Percentiles rank a stretch among this genome's conserved stretches.
Conservation (phyloP, 2,888 invertebrate genomes). For the Liopterus haemorrhoidalis region DNA sequence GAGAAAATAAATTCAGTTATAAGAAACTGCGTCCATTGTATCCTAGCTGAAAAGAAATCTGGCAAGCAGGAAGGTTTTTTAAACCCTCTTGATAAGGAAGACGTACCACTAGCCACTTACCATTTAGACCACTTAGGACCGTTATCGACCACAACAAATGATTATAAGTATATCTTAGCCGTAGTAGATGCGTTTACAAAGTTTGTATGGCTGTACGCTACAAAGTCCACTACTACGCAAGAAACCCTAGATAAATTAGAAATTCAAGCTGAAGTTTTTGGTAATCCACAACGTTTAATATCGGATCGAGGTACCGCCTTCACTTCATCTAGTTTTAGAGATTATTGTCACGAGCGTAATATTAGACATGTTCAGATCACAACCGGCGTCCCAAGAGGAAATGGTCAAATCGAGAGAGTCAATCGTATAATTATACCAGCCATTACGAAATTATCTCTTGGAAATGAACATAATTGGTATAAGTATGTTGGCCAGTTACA, state of each 20-base stretch:
- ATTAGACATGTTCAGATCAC: constrained; percentile 33
- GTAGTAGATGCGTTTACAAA: constrained; percentile 40
- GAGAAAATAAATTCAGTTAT: constrained; percentile 23
- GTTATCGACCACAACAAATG: too few relatives aligned
- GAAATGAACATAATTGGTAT: constrained; percentile 32
- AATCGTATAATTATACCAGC: constrained; percentile 33
- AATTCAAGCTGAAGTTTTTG: constrained; percentile 36
- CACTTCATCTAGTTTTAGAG: constrained; percentile 34
- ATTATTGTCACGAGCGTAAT: constrained; percentile 35
- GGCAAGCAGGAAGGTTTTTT: constrained; percentile 22
- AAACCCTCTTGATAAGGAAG: constrained; percentile 20
- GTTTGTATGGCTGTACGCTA: constrained; percentile 40
- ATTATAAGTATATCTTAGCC: constrained; percentile 34
- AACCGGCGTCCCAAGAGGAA: constrained; percentile 34
- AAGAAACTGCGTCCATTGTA: constrained; percentile 19
- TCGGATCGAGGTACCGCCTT: constrained; percentile 38
- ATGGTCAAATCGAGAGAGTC: constrained; percentile 36
- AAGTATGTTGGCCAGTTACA: constrained; percentile 26
- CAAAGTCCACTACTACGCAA: constrained; percentile 33
- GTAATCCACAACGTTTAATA: constrained; percentile 35
- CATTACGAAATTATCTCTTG: constrained; percentile 34
- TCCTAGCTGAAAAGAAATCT: too few relatives aligned
- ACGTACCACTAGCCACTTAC: constrained; percentile 21
- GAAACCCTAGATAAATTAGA: constrained; percentile 37
- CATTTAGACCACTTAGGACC: constrained; percentile 26